These are phyloP conservation scores for Siniperca chuatsi DNA, from an alignment of 2,113 vertebrate species.

Conservation along the genomic window DNA sequence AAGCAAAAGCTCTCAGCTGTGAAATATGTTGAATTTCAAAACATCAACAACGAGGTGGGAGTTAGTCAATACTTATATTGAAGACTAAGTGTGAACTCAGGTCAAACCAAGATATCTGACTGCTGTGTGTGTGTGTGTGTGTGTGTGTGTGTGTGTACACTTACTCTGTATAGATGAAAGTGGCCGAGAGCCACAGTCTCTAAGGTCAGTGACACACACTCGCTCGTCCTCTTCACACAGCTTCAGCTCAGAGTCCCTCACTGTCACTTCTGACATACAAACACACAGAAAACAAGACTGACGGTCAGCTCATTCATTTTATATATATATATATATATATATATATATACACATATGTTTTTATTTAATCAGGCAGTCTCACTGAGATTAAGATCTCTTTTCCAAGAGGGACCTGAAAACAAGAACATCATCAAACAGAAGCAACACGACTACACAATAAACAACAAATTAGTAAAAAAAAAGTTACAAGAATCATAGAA, in stretches of 20 bases:
- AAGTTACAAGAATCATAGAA: too few relatives aligned
- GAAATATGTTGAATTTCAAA: too few relatives aligned
- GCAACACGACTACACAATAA: too few relatives aligned
- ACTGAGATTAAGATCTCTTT: too few relatives aligned
- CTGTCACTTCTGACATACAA: conserved; percentile 41
- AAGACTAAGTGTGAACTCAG: neutral
- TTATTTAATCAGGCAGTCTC: too few relatives aligned
- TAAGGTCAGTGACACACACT: conserved; percentile 41
- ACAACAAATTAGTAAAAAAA: too few relatives aligned
- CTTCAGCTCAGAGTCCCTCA: conserved; percentile 27
- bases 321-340: too few relatives aligned
- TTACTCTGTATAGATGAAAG: conserved; percentile 37
- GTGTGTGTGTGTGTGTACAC: conserved; percentile 2
- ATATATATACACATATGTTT: too few relatives aligned
- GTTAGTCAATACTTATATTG: neutral
- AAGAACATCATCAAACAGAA: too few relatives aligned
- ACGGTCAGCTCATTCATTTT: neutral
- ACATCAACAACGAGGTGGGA: too few relatives aligned
- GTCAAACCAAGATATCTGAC: neutral
- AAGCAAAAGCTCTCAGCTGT: neutral
- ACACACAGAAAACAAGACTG: neutral
- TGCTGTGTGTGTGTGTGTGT: neutral
- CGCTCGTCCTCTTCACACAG: neutral
- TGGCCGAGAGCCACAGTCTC: conserved; percentile 25
- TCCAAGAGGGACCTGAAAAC: too few relatives aligned